phyloP scores from a whole-genome alignment of 2,797 vertebrate genomes.

The Hydrolagus colliei region DNA sequence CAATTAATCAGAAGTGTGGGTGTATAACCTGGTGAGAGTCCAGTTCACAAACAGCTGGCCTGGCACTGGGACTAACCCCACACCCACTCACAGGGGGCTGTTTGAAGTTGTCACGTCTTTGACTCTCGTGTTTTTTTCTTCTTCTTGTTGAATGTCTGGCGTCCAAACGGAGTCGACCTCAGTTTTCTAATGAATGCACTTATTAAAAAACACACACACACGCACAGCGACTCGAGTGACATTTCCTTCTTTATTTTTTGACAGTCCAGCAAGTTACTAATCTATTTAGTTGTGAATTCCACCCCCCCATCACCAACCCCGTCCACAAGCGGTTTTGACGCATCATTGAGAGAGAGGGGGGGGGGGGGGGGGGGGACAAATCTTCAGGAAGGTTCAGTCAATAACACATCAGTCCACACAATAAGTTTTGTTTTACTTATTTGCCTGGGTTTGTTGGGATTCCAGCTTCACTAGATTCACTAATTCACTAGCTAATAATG shows the following conservation, averaged over 20 bases:
- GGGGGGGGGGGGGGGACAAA: not conserved
- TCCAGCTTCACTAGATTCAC: not conserved
- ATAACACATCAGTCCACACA: not conserved
- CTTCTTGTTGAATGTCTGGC: not conserved
- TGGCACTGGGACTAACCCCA: conserved; percentile 37
- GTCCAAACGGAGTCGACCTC: not conserved
- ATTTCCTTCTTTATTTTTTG: not conserved
- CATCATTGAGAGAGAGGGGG: not conserved
- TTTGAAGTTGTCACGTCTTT: conserved; percentile 59
- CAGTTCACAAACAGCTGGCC: conserved; percentile 64
- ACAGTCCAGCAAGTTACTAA: not conserved
- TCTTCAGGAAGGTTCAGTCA: not conserved
- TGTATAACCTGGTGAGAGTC: conserved; percentile 53
- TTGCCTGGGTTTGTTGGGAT: not conserved
- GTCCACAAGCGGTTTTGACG: not conserved
- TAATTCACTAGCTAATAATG: too few species aligned
- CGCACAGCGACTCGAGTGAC: not conserved
- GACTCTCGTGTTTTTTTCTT: conserved; percentile 49
- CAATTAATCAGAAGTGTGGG: conserved; percentile 70
- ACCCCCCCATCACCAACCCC: too few species aligned
- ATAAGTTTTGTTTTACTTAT: not conserved
- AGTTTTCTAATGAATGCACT: not conserved
- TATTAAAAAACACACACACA: not conserved
- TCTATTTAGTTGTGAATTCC: not conserved
- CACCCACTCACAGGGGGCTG: conserved; percentile 59